A percentile compares a stretch with the other conserved stretches of the same genome.
phyloP scores from a whole-genome alignment of 2,113 vertebrate species.

The Hyaena hyaena region DNA sequence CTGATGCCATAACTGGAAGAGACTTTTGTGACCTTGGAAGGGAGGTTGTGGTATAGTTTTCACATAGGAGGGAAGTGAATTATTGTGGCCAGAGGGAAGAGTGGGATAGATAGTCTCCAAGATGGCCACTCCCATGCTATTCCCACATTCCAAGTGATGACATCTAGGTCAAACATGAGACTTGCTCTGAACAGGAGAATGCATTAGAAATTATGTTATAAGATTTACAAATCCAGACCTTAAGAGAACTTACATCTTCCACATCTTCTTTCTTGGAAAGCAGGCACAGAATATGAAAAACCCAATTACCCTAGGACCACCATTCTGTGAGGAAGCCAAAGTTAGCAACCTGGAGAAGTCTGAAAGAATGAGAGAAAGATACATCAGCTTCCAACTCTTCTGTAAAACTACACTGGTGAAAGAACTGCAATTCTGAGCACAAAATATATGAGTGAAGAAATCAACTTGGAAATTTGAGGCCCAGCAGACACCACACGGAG shows the following conservation, averaged over 20 bases:
- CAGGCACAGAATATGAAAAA: background rate
- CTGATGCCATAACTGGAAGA: background rate
- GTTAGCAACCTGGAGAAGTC: background rate
- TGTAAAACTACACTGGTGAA: background rate
- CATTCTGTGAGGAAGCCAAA: background rate
- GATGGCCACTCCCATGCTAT: background rate
- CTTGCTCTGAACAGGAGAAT: background rate
- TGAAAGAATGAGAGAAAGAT: background rate
- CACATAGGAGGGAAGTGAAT: background rate
- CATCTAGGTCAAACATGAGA: background rate
- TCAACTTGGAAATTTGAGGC: background rate
- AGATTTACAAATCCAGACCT: background rate
- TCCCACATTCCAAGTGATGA: background rate
- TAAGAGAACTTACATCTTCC: background rate
- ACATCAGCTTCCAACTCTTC: background rate
- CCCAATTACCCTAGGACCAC: background rate
- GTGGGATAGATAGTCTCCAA: background rate
- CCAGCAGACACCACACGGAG: background rate
- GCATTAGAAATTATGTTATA: background rate
- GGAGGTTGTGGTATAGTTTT: background rate
- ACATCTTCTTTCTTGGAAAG: background rate
- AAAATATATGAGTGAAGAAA: background rate
- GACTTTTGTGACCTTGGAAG: background rate
- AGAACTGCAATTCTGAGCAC: background rate
- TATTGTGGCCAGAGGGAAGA: background rate